A percentile compares a stretch with the other conserved stretches of the same genome.
Evolutionary conservation across 2,113 vertebrate species (phyloP).

Genomic region (human): DNA sequence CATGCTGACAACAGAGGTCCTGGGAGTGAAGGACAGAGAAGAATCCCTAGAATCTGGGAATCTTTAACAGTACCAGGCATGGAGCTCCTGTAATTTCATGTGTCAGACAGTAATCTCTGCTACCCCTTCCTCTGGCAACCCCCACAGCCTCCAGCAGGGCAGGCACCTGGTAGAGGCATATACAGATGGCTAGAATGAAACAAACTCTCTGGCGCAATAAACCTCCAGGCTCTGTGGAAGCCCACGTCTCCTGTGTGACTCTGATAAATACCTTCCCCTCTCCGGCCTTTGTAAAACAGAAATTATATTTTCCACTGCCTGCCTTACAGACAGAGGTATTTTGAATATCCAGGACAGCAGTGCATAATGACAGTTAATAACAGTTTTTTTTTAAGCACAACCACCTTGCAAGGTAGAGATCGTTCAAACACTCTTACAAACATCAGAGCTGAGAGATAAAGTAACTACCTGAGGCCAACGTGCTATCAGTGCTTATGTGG

Average conservation of each 20-base stretch:
- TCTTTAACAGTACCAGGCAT: neutral
- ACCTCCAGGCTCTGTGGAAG: neutral
- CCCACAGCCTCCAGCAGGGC: neutral
- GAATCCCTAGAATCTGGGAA: neutral
- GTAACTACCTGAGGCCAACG: neutral
- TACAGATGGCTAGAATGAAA: neutral
- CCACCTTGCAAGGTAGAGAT: neutral
- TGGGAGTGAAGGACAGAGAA: neutral
- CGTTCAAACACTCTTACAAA: neutral
- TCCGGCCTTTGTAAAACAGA: neutral
- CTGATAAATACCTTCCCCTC: neutral
- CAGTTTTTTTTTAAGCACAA: neutral
- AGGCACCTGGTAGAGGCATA: neutral
- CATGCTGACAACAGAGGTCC: neutral
- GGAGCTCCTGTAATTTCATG: neutral
- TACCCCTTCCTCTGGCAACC: neutral
- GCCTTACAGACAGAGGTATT: neutral
- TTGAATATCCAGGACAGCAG: neutral
- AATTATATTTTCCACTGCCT: neutral
- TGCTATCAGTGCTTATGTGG: neutral
- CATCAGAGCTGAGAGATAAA: neutral
- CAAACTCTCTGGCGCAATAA: neutral
- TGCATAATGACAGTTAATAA: neutral
- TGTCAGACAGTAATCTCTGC: neutral
- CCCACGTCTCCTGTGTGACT: neutral